A percentile compares a stretch with the other conserved stretches of the same genome.
These are phyloP conservation scores for Oryzias melastigma DNA, from an alignment of 2,113 vertebrate genomes.

Conservation along the genomic window DNA sequence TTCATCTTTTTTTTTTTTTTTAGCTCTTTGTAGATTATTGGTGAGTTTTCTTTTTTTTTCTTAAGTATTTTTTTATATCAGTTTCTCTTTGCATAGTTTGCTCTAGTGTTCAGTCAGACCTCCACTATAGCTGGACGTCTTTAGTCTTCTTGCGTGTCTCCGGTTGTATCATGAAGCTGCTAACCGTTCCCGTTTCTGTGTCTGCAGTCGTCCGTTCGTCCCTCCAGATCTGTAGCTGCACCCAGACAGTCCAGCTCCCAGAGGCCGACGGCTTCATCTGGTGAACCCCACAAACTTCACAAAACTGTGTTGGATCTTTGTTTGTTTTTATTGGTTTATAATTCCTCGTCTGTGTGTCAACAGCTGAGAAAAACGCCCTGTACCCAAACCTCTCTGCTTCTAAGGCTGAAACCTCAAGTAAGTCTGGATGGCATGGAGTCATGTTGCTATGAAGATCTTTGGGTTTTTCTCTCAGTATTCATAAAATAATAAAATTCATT, in stretches of 20 bases:
- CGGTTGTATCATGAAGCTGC: too few species aligned
- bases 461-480: too few species aligned
- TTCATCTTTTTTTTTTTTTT: too few species aligned
- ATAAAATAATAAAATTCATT: too few species aligned
- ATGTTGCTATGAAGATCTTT: too few species aligned
- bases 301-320: background rate
- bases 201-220: slow-evolving; percentile 26
- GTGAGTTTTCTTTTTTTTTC: too few species aligned
- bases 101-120: too few species aligned
- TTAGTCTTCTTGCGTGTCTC: too few species aligned
- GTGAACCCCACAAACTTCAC: slow-evolving; percentile 1
- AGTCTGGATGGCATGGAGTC: background rate
- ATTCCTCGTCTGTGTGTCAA: background rate
- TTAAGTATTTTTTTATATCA: too few species aligned
- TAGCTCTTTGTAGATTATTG: too few species aligned
- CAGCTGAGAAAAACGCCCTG: slow-evolving; percentile 16
- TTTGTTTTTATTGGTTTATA: background rate
- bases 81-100: too few species aligned
- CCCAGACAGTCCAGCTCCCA: background rate
- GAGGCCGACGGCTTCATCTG: background rate
- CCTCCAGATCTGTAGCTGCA: slow-evolving; percentile 54
- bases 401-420: slow-evolving; percentile 56
- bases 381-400: slow-evolving; percentile 60
- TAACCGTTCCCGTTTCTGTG: background rate
- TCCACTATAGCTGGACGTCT: too few species aligned